Evolutionary conservation across 2,113 vertebrate species (phyloP).

Genomic region (Rattus rattus): DNA sequence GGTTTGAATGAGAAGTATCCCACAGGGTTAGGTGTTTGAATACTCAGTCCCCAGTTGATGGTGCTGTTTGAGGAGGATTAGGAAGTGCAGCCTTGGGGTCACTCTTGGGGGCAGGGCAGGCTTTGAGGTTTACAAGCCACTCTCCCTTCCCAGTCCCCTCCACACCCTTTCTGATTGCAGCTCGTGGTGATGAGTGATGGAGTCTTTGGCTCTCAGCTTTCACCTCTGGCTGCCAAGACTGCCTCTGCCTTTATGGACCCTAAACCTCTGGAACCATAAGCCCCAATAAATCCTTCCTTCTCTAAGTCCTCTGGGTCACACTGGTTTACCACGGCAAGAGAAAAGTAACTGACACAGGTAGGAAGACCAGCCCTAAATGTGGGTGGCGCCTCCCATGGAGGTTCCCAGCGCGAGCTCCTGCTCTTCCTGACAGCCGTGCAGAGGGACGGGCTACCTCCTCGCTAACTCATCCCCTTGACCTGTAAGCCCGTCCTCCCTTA

Average conservation of each 20-base stretch:
- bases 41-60: neutral
- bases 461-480: neutral
- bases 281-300: neutral
- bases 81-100: neutral
- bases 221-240: neutral
- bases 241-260: neutral
- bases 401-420: neutral
- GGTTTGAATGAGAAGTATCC: neutral
- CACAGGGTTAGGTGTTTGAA: neutral
- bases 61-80: neutral
- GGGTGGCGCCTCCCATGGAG: neutral
- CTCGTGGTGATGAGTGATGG: too few relatives aligned
- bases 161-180: neutral
- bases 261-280: neutral
- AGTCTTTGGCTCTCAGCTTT: neutral
- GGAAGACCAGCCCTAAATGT: neutral
- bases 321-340: neutral
- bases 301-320: neutral
- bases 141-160: neutral
- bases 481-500: neutral
- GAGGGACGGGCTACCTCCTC: neutral
- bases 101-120: too few relatives aligned
- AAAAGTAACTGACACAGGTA: neutral
- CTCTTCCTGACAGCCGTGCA: neutral
- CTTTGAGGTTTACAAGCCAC: neutral